These are phyloP conservation scores for Vesta saturnalis DNA, from an alignment of 2,888 invertebrate genomes.

Conservation along the genomic window DNA sequence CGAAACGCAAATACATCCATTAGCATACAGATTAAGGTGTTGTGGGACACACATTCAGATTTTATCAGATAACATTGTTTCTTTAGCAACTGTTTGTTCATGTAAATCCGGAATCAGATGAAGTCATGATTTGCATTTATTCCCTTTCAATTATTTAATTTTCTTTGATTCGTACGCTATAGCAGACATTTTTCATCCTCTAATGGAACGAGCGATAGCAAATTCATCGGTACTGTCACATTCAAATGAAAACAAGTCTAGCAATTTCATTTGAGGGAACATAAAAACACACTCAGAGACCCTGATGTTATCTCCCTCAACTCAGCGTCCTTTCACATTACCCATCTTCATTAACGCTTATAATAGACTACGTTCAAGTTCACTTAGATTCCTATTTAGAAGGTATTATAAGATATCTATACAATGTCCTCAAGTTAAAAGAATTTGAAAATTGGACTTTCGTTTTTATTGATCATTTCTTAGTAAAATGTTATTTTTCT, in stretches of 20 bases:
- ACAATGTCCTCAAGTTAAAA: slow-evolving; percentile 16
- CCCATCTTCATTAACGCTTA: slow-evolving; percentile 57
- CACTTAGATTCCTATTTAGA: slow-evolving; percentile 40
- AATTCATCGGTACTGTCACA: slow-evolving; percentile 55
- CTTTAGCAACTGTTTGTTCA: slow-evolving; percentile 17
- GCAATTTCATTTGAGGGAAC: slow-evolving; percentile 59
- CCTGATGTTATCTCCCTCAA: slow-evolving; percentile 54
- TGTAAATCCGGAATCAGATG: slow-evolving; percentile 8
- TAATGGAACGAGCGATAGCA: slow-evolving; percentile 50
- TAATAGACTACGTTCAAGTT: slow-evolving; percentile 51
- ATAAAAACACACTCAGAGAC: slow-evolving; percentile 59
- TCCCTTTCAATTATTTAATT: slow-evolving; percentile 41
- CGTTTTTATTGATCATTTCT: not conserved
- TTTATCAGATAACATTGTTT: slow-evolving; percentile 24
- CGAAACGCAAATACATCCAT: slow-evolving; percentile 46
- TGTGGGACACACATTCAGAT: slow-evolving; percentile 32
- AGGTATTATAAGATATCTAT: slow-evolving; percentile 31
- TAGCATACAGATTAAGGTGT: slow-evolving; percentile 50
- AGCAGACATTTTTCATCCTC: slow-evolving; percentile 39
- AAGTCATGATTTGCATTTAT: slow-evolving; percentile 14
- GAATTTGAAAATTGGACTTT: slow-evolving; percentile 9
- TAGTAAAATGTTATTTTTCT: not conserved
- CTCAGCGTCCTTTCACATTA: slow-evolving; percentile 50
- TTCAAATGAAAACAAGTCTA: slow-evolving; percentile 59
- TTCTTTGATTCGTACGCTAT: slow-evolving; percentile 24